phyloP scores from a whole-genome alignment of 2,113 vertebrate genomes.

The Syrrhaptes paradoxus region DNA sequence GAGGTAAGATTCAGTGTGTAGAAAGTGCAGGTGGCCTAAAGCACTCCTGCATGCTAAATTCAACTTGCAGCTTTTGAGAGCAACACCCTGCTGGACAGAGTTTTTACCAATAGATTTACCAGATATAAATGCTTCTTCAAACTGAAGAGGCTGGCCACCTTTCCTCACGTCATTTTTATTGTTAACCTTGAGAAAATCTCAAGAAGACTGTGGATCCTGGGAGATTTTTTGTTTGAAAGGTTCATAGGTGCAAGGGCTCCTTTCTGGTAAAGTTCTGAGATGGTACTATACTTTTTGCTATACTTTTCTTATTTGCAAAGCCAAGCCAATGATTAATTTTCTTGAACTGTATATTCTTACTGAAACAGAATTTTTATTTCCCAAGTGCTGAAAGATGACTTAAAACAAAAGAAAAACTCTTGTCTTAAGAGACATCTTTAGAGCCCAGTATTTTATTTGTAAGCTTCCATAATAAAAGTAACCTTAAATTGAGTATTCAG shows the following conservation, averaged over 20 bases:
- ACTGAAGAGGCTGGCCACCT: not conserved
- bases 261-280: not conserved
- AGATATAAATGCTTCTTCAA: not conserved
- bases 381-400: not conserved
- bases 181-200: not conserved
- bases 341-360: not conserved
- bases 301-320: not conserved
- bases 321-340: not conserved
- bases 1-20: not conserved
- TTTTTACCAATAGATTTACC: not conserved
- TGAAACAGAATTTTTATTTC: not conserved
- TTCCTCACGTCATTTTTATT: not conserved
- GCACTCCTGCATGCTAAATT: not conserved
- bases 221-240: not conserved
- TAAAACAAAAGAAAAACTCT: not conserved
- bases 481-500: not conserved
- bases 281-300: fast-evolving
- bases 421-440: not conserved
- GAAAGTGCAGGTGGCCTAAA: not conserved
- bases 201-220: not conserved
- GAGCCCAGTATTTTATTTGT: not conserved
- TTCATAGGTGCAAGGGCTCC: not conserved
- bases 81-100: not conserved
- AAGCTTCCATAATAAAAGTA: not conserved
- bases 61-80: not conserved